These are phyloP conservation scores for Lordiphosa collinella DNA, from an alignment of 1,140 invertebrate species.

Conservation along the genomic window DNA sequence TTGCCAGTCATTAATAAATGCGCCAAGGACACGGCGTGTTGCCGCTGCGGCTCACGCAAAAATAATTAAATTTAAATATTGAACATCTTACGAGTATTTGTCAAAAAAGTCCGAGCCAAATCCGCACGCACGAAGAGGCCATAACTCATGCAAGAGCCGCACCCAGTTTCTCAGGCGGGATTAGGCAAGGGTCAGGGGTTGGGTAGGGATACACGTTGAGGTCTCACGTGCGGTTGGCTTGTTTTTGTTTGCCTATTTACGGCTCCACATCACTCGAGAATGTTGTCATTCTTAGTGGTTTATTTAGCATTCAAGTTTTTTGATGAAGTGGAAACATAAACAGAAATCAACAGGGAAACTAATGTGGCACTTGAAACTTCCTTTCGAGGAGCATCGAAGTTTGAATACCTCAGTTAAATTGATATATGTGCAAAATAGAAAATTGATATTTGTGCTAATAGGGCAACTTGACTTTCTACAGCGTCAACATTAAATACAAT, in stretches of 20 bases:
- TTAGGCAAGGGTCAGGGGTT: conserved; percentile 3
- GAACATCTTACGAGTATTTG: conserved; percentile 67
- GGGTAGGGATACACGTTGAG: not conserved
- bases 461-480: no score
- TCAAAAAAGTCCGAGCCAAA: conserved; percentile 43
- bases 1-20: conserved; percentile 46
- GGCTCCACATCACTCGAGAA: conserved; percentile 8
- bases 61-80: conserved; percentile 78
- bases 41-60: conserved; percentile 37
- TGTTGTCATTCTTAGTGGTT: conserved; percentile 32
- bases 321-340: conserved; percentile 49
- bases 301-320: conserved; percentile 58
- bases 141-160: conserved; percentile 63
- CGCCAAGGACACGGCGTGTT: not conserved
- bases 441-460: no score
- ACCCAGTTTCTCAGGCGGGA: conserved; percentile 13
- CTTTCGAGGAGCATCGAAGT: no score
- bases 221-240: conserved; percentile 43
- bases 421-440: no score
- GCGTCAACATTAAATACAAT: no score
- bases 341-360: conserved; percentile 20
- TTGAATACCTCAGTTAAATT: no score
- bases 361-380: no score
- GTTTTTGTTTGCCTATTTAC: conserved; percentile 37
- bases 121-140: conserved; percentile 44